phyloP scores from a whole-genome alignment of 2,797 vertebrate genomes.

The Crocodylus rhombifer region DNA sequence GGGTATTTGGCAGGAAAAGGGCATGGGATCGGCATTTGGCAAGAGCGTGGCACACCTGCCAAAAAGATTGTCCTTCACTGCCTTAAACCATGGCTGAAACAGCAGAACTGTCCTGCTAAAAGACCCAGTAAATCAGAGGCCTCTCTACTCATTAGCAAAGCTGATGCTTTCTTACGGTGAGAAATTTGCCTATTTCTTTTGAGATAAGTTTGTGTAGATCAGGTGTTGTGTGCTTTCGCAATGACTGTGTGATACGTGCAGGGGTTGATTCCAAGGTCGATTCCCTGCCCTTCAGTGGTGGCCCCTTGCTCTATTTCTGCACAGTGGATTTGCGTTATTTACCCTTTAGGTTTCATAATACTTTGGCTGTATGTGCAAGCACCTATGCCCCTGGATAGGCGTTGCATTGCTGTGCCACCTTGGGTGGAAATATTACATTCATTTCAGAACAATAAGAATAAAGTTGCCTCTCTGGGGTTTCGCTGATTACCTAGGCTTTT shows the following conservation, averaged over 20 bases:
- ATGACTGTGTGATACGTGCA: neutral
- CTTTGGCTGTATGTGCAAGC: rapidly evolving
- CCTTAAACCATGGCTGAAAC: neutral
- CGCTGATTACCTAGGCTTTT: neutral
- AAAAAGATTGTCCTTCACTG: too few relatives aligned
- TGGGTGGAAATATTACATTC: neutral
- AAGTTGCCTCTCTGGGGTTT: neutral
- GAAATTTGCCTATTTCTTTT: neutral
- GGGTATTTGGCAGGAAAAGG: too few relatives aligned
- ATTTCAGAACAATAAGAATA: neutral
- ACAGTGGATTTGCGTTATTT: rapidly evolving
- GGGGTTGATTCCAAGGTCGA: neutral
- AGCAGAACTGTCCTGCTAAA: neutral
- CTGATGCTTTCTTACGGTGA: neutral
- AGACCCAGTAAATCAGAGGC: neutral
- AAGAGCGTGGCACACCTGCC: too few relatives aligned
- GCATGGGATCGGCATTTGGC: too few relatives aligned
- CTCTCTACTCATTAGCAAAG: neutral
- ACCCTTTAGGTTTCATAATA: rapidly evolving
- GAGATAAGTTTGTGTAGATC: neutral
- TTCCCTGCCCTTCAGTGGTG: neutral
- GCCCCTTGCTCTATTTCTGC: neutral
- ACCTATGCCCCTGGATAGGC: neutral
- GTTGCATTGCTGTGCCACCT: neutral
- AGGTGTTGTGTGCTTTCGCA: neutral